These are phyloP conservation scores for Albula goreensis DNA, from an alignment of 2,113 vertebrate species.

Conservation along the genomic window DNA sequence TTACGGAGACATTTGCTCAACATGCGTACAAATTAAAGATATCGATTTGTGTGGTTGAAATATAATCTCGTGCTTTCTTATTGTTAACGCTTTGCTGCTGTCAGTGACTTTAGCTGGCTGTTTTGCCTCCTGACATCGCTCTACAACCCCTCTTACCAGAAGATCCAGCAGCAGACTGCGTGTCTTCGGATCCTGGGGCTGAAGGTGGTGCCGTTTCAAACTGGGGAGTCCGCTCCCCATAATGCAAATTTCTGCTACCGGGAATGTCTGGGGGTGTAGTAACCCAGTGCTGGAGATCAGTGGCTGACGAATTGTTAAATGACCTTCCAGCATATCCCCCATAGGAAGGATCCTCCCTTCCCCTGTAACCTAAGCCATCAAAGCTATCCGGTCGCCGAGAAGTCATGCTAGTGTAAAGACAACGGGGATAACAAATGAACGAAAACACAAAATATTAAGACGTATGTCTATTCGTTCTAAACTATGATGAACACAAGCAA, in stretches of 20 bases:
- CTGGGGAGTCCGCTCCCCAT: constrained; percentile 80
- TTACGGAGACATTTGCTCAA: background rate
- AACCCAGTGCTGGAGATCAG: constrained; percentile 82
- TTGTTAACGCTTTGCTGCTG: background rate
- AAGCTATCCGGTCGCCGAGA: constrained; percentile 88
- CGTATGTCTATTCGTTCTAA: background rate
- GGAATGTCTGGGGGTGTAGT: constrained; percentile 91
- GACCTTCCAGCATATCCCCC: constrained; percentile 68
- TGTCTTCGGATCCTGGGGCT: constrained; percentile 57
- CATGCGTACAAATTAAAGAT: background rate
- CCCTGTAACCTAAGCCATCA: constrained; percentile 84
- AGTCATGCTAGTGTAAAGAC: constrained; percentile 68
- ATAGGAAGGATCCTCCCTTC: constrained; percentile 73
- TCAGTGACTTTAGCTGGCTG: background rate
- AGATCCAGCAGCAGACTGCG: constrained; percentile 60
- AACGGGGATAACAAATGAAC: constrained; percentile 7
- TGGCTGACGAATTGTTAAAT: constrained; percentile 67
- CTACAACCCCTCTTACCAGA: constrained; percentile 61
- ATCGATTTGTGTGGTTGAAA: background rate
- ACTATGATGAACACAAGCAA: background rate
- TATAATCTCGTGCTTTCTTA: background rate
- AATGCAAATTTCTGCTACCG: constrained; percentile 90
- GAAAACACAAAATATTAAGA: constrained; percentile 2
- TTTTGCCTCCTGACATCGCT: background rate
- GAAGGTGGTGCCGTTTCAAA: constrained; percentile 62